Percentiles rank a stretch among this genome's conserved stretches.
Evolutionary conservation across 2,797 vertebrate species (phyloP).

Genomic region (Hipposideros larvatus): DNA sequence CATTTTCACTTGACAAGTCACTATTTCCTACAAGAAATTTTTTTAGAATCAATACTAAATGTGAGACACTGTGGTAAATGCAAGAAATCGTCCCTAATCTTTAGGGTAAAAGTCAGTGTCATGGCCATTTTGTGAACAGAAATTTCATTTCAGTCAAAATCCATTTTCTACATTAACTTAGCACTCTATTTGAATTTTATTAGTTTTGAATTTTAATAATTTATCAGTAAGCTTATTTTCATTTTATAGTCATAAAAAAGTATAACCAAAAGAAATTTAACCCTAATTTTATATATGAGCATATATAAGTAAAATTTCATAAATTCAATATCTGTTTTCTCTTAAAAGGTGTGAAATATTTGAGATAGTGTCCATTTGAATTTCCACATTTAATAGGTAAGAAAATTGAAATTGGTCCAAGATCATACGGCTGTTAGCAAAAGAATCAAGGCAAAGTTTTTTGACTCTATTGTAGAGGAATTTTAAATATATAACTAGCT

Average conservation of each 20-base stretch:
- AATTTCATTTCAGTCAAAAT: constrained; percentile 4
- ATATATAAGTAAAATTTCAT: neutral
- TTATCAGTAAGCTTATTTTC: neutral
- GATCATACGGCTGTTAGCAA: neutral
- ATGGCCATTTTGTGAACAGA: neutral
- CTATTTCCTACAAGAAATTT: constrained; percentile 18
- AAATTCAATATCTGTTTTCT: neutral
- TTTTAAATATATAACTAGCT: neutral
- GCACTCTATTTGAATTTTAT: neutral
- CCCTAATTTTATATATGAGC: neutral
- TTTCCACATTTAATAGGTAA: neutral
- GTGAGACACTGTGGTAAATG: neutral
- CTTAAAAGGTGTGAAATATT: neutral
- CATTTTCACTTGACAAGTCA: constrained; percentile 9
- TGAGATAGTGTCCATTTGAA: neutral
- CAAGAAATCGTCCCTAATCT: too few relatives aligned
- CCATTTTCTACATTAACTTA: neutral
- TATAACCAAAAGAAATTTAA: neutral
- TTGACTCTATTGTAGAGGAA: neutral
- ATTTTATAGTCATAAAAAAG: constrained; percentile 27
- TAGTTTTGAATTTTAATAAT: neutral
- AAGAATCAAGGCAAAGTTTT: neutral
- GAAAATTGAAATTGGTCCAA: neutral
- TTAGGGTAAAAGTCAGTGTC: neutral
- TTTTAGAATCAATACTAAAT: neutral